Evolutionary conservation across 2,888 invertebrate genomes (phyloP).

Genomic region (Habrosyne pyritoides): DNA sequence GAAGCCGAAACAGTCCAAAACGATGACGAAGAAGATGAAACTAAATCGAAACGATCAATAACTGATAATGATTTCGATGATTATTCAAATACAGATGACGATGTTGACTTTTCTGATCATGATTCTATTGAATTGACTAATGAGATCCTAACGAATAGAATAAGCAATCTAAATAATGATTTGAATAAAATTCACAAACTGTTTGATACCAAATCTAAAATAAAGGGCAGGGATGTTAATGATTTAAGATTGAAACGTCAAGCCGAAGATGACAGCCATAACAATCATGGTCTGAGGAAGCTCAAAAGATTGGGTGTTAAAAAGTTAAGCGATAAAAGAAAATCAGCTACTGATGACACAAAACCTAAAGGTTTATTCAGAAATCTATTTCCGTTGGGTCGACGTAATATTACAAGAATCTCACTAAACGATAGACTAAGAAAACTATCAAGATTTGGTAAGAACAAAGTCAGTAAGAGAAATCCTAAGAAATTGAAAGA

Average conservation of each 20-base stretch:
- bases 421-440: conserved; percentile 10
- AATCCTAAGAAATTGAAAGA: conserved; percentile 25
- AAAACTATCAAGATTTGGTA: conserved; percentile 16
- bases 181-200: conserved; percentile 45
- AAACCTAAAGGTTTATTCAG: conserved; percentile 37
- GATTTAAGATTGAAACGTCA: conserved; percentile 45
- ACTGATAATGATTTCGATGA: conserved; percentile 35
- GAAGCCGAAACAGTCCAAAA: conserved; percentile 32
- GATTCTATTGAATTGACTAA: conserved; percentile 28
- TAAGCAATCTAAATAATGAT: conserved; percentile 50
- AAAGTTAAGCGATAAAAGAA: conserved; percentile 22
- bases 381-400: conserved; percentile 34
- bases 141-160: conserved; percentile 39
- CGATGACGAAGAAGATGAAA: conserved; percentile 20
- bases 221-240: background rate
- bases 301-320: conserved; percentile 29
- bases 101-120: conserved; percentile 33
- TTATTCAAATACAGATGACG: conserved; percentile 24
- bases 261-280: conserved; percentile 21
- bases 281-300: conserved; percentile 23
- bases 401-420: conserved; percentile 22
- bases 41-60: conserved; percentile 49
- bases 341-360: conserved; percentile 23
- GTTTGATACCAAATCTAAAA: conserved; percentile 29
- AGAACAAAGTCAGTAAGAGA: conserved; percentile 23